Conservation (phyloP, 2,797 vertebrate genomes). For the Arrhamphus sclerolepis region DNA sequence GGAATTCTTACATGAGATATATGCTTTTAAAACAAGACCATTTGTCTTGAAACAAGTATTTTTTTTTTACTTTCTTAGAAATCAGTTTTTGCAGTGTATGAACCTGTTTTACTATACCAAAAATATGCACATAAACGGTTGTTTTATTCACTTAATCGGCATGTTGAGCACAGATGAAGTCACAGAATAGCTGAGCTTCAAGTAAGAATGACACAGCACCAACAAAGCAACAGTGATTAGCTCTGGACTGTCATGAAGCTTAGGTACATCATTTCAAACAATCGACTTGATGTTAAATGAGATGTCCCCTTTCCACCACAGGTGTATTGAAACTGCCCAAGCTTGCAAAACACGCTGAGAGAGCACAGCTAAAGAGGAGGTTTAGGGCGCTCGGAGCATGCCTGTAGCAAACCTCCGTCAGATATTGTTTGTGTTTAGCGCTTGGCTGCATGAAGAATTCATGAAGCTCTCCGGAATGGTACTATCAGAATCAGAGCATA, state of each 20-base stretch:
- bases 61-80: too few relatives aligned
- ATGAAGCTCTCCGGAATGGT: conserved; percentile 67
- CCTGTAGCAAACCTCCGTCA: conserved; percentile 77
- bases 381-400: conserved; percentile 65
- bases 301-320: conserved; percentile 59
- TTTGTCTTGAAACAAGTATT: too few relatives aligned
- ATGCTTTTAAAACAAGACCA: too few relatives aligned
- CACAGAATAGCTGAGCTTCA: neutral
- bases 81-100: too few relatives aligned
- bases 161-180: neutral
- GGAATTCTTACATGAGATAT: too few relatives aligned
- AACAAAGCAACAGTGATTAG: conserved; percentile 65
- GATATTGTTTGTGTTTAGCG: conserved; percentile 78
- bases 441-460: conserved; percentile 72
- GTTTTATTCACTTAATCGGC: neutral
- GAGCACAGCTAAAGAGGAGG: conserved; percentile 49
- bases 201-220: conserved; percentile 37
- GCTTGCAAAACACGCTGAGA: conserved; percentile 63
- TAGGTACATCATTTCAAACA: conserved; percentile 66
- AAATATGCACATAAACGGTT: too few relatives aligned
- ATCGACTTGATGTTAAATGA: conserved; percentile 65
- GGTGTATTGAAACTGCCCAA: conserved; percentile 57
- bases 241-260: conserved; percentile 49
- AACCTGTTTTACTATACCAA: neutral
- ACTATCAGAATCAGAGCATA: conserved; percentile 74